Base-by-base conservation (phyloP, 2,888 invertebrate genomes). In the Lutraria lutraria region DNA sequence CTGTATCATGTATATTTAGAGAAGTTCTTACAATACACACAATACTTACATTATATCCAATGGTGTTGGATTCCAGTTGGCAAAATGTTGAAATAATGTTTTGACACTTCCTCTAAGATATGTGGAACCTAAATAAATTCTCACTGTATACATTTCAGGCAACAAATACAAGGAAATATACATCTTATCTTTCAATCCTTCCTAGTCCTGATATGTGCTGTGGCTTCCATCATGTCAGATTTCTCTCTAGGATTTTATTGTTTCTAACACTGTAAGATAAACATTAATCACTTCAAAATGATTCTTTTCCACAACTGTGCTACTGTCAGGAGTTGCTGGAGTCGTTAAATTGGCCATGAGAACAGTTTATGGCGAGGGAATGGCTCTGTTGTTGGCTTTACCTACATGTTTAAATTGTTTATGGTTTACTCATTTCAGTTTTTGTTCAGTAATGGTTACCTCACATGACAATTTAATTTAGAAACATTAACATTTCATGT, bases 321-420 rank as follows among this genome's bases (percentile, higher is more conserved):
- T 79, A 43, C 76, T 87, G 87, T 83, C 87, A 87, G 82, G 21
- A 54, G 54, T 15, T 53, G 72, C 25, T 53, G 43, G 29, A 31
- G 56, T 52, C 21, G 87, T 82, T 68, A 87, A 87, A 87, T 87
- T 87, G 87, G 76, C 82, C 87, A 83, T 54, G 76, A 76, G 76
- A 84, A 43, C 31, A 76, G 21, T 68, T 68, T 68, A 68, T 68
- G 63, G 63, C 25, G n/a, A 25, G 25, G 63, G 63, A 25, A 68
- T 68, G 63, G 63, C 25, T 21, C 21, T 21, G 63, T 25, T 68
- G 25, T 68, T 6, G 63, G 63, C 63, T 25, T 8, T 25, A 25
- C 63, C 63, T 68, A 68, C 25, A 68, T n/a, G 25, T 68, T 68
- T 68, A 25, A 68, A 68, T 25, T 25, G 12, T 68, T 68, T 25